Evolutionary conservation across 2,113 vertebrate genomes (phyloP).

Genomic region (Zonotrichia leucophrys): DNA sequence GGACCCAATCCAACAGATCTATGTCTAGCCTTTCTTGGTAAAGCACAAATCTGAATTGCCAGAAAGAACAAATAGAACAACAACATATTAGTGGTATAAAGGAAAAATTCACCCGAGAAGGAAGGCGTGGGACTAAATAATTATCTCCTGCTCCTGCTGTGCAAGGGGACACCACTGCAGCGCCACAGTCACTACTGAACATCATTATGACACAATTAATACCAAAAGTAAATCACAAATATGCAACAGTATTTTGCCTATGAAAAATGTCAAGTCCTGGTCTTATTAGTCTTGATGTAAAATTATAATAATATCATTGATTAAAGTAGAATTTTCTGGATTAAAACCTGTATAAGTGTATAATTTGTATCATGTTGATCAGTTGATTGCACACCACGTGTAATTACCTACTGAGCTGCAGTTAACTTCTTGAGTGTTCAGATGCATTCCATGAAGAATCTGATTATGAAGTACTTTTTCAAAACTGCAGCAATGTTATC

Average conservation of each 20-base stretch:
- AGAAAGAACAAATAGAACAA: neutral
- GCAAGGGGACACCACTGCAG: neutral
- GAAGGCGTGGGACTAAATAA: neutral
- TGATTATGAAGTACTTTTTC: neutral
- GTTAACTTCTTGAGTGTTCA: neutral
- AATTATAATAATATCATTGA: neutral
- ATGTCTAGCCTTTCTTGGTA: neutral
- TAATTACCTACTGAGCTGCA: constrained; percentile 4
- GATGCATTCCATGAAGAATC: neutral
- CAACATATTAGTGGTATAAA: neutral
- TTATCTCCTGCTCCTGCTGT: neutral
- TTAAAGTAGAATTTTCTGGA: neutral
- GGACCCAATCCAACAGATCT: neutral
- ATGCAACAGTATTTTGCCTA: neutral
- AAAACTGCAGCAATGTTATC: neutral
- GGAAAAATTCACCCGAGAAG: neutral
- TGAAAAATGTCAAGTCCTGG: neutral
- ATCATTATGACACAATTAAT: neutral
- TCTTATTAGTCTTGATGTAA: neutral
- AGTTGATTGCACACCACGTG: neutral
- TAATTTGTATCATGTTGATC: neutral
- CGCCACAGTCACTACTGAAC: neutral
- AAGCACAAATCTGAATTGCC: neutral
- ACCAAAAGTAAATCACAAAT: neutral
- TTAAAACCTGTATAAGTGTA: neutral